Conservation (phyloP, 2,113 vertebrate genomes). For the Propithecus coquereli region DNA sequence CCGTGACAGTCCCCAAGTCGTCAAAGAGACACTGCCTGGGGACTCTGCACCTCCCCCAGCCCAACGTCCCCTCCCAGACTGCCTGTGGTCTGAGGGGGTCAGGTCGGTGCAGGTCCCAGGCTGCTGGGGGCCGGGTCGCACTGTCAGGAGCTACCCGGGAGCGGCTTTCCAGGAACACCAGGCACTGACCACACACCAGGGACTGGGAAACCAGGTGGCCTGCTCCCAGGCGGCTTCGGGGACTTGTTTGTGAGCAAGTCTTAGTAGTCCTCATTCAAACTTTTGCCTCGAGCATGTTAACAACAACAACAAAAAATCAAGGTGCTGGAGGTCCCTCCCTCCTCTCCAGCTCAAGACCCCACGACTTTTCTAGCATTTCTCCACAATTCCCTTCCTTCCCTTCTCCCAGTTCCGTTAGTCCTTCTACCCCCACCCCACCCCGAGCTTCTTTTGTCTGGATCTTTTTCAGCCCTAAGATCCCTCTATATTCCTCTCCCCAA, state of each 20-base stretch:
- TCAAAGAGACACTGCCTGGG: background rate
- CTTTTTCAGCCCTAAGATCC: conserved; percentile 59
- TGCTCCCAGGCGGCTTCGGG: background rate
- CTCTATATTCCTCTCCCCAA: background rate
- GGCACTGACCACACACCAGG: conserved; percentile 39
- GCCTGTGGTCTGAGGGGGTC: background rate
- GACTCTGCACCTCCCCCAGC: conserved; percentile 31
- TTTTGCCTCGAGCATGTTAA: conserved; percentile 43
- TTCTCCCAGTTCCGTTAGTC: background rate
- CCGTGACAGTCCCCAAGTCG: conserved; percentile 42
- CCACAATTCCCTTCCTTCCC: conserved; percentile 48
- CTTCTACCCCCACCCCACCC: conserved; percentile 49
- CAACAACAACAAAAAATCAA: background rate
- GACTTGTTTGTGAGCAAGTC: conserved; percentile 7
- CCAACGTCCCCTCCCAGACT: background rate
- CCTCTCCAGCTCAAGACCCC: background rate
- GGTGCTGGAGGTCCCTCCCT: background rate
- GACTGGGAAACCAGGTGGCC: conserved; percentile 39
- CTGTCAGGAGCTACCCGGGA: conserved; percentile 39
- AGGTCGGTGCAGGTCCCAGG: background rate
- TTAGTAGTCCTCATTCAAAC: conserved; percentile 66
- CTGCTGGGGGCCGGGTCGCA: background rate
- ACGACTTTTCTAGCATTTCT: conserved; percentile 30
- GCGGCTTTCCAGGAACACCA: conserved; percentile 79
- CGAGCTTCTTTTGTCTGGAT: conserved; percentile 72